Percentiles rank a stretch among this genome's conserved stretches.
Conservation (phyloP, 2,888 invertebrate species). For the Disparrhopalites patrizii region DNA sequence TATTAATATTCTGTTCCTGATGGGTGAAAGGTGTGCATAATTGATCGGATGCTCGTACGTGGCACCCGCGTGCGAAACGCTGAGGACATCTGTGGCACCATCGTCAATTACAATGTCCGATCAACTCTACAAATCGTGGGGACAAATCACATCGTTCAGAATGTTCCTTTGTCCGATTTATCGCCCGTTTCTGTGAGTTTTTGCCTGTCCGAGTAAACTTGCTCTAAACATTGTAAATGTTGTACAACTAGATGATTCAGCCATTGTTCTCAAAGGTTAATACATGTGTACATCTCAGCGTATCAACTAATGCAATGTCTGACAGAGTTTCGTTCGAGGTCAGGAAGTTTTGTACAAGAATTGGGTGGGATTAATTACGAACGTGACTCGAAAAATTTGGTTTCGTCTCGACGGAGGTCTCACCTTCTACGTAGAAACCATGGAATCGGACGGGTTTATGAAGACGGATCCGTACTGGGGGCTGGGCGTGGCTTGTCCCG, state of each 20-base stretch:
- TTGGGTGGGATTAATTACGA: slow-evolving; percentile 43
- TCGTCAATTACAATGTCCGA: slow-evolving; percentile 70
- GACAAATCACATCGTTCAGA: slow-evolving; percentile 78
- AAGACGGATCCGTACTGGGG: slow-evolving; percentile 44
- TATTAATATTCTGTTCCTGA: slow-evolving; percentile 33
- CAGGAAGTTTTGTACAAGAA: slow-evolving; percentile 38
- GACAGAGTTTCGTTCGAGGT: slow-evolving; percentile 39
- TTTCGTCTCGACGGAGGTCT: slow-evolving; percentile 38
- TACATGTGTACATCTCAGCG: too few species aligned
- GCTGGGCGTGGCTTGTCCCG: slow-evolving; percentile 41
- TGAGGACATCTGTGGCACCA: slow-evolving; percentile 30
- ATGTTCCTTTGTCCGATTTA: slow-evolving; percentile 73
- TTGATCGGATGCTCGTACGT: slow-evolving; percentile 85
- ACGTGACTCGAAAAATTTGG: slow-evolving; percentile 35
- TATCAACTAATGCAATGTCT: too few species aligned
- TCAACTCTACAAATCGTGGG: slow-evolving; percentile 82
- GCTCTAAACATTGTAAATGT: too few species aligned
- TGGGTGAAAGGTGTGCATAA: slow-evolving; percentile 80
- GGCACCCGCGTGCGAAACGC: slow-evolving; percentile 72
- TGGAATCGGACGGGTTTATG: slow-evolving; percentile 42
- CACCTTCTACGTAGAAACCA: slow-evolving; percentile 31
- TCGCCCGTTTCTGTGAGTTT: slow-evolving; percentile 60
- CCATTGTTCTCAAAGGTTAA: too few species aligned
- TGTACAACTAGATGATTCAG: too few species aligned
- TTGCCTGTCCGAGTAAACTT: neutral